A percentile compares a stretch with the other conserved stretches of the same genome.
Evolutionary conservation across 2,888 invertebrate species (phyloP).

Genomic region (Amphipyra berbera): DNA sequence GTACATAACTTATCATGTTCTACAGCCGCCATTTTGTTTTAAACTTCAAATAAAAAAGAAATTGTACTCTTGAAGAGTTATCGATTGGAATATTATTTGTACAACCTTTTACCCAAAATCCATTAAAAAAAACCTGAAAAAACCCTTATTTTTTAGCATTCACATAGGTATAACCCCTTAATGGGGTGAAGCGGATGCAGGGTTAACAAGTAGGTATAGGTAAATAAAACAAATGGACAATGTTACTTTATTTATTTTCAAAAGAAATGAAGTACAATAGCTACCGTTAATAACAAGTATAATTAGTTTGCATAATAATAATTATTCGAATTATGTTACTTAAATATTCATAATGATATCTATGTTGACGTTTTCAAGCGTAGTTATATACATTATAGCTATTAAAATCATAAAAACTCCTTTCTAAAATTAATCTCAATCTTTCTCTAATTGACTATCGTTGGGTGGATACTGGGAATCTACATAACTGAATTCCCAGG

Average conservation of each 20-base stretch:
- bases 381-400: conserved; percentile 80
- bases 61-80: no score
- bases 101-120: no score
- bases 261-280: conserved; percentile 83
- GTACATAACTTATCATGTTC: no score
- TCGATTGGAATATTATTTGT: no score
- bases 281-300: conserved; percentile 80
- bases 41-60: no score
- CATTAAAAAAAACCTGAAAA: no score
- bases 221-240: conserved; percentile 36
- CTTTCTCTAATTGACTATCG: conserved; percentile 89
- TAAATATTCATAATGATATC: conserved; percentile 68
- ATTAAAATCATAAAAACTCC: conserved; percentile 76
- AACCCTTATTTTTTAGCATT: no score
- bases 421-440: conserved; percentile 86
- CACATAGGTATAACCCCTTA: no score
- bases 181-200: no score
- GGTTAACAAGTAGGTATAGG: no score
- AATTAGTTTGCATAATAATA: conserved; percentile 75
- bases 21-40: no score
- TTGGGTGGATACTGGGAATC: conserved; percentile 87
- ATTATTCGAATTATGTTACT: conserved; percentile 71
- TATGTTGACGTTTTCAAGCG: conserved; percentile 67
- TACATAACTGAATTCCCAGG: conserved; percentile 73
- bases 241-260: conserved; percentile 75